Base-by-base conservation (phyloP, 2,888 invertebrate genomes). In the Anthophora plumipes region DNA sequence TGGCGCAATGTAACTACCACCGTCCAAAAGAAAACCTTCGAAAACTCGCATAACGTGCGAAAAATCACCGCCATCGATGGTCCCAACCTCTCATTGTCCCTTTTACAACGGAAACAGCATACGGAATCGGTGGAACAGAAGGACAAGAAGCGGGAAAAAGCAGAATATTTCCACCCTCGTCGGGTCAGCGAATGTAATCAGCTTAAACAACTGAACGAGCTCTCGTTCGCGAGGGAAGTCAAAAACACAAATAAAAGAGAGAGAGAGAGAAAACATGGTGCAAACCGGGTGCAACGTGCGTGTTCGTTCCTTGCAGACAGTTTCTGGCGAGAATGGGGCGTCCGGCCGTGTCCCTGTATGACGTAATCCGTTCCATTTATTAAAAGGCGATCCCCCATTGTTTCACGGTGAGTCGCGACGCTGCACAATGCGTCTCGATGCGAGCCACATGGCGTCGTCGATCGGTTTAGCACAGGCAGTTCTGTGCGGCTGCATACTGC, bases 351-450 rank as follows among this genome's bases (percentile, higher is more conserved):
- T 63, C 75, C 52, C 74, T 39, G 61, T 78, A 86, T 88, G 89
- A 87, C 89, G 91, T 88, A 90, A 91, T 90, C 89, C 89, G 86
- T 87, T 89, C 89, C 88, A 91, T 91, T 91, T 91, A 90, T 91
- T 90, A 90, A 91, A 90, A 90, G 88, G 89, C 89, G 88, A 91
- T 91, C 88, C 88, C 63, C 89, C 83, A 91, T 91, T 91, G 91
- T 91, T 91, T 91, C 87, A 91, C 17, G 59, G 52, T 4, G 77
- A 80, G 77, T 73, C 81, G 78, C 75, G 75, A 59, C 67, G 66
- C 71, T 41, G 31, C 80, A 90, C 90, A 91, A 90, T 90, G 84
- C 87, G 82, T 84, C 87, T 86, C 90, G 86, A 85, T 83, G 86
- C 88, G 85, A 86, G 89, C 90, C 91, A 91, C 91, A 91, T 91